Conservation (phyloP, 2,888 invertebrate species). For the Coecobrya sp. region DNA sequence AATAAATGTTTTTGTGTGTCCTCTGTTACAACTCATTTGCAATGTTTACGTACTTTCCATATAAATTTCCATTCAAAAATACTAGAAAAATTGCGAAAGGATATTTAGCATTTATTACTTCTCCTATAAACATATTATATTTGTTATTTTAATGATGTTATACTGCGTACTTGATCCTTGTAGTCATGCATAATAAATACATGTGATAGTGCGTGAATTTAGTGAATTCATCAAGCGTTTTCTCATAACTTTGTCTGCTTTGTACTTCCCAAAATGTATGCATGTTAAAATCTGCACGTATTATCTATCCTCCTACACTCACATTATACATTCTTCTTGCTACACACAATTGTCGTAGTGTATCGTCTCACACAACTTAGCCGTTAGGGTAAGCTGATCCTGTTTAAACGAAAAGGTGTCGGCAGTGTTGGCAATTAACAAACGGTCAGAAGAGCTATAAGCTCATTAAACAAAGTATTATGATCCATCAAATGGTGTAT, state of each 20-base stretch:
- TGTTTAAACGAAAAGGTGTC: slow-evolving; percentile 76
- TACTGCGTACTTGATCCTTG: background rate
- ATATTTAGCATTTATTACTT: too few relatives aligned
- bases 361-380: background rate
- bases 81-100: too few relatives aligned
- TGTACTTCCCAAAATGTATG: slow-evolving; percentile 2
- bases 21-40: too few relatives aligned
- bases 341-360: background rate
- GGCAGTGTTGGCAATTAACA: slow-evolving; percentile 73
- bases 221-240: slow-evolving; percentile 65
- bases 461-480: slow-evolving; percentile 77
- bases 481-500: slow-evolving; percentile 72
- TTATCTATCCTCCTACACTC: slow-evolving; percentile 15
- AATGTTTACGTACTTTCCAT: background rate
- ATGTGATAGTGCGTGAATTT: slow-evolving; percentile 41
- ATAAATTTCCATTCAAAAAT: background rate
- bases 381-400: slow-evolving; percentile 67
- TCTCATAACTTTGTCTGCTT: slow-evolving; percentile 59
- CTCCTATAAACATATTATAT: too few relatives aligned
- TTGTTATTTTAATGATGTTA: background rate
- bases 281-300: slow-evolving; percentile 8
- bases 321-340: background rate
- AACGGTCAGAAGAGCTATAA: slow-evolving; percentile 71
- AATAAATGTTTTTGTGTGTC: too few relatives aligned
- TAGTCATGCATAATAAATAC: background rate